phyloP scores from a whole-genome alignment of 1,140 invertebrate genomes.

The Diploscapter pachys region DNA sequence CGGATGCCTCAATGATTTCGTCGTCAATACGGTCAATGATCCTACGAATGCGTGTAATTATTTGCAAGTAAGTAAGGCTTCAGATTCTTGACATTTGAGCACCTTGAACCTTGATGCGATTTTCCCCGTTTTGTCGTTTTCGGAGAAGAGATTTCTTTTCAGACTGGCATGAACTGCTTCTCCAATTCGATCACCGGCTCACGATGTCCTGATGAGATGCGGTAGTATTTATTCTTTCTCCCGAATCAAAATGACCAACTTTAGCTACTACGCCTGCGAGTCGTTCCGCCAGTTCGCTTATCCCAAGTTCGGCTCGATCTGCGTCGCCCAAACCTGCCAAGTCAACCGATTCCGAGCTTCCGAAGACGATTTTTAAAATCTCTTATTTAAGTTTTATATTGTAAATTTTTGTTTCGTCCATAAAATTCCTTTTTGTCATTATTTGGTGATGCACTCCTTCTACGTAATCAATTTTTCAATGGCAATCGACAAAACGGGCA shows the following conservation, averaged over 20 bases:
- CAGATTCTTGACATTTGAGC: slow-evolving; percentile 13
- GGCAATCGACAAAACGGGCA: too few relatives aligned
- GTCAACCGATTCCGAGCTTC: too few relatives aligned
- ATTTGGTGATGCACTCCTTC: too few relatives aligned
- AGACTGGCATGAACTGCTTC: slow-evolving; percentile 25
- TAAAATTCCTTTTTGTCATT: too few relatives aligned
- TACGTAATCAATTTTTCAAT: too few relatives aligned
- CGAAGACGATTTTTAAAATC: too few relatives aligned
- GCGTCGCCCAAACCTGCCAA: too few relatives aligned
- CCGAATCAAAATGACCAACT: neutral
- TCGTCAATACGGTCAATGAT: slow-evolving; percentile 21
- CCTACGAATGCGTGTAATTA: slow-evolving; percentile 12
- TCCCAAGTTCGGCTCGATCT: too few relatives aligned
- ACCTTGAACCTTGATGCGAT: too few relatives aligned
- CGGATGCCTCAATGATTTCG: slow-evolving; percentile 26
- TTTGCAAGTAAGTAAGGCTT: neutral
- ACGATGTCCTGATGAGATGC: slow-evolving; percentile 12
- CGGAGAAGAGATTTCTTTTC: slow-evolving; percentile 2
- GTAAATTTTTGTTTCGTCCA: too few relatives aligned
- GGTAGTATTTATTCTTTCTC: neutral
- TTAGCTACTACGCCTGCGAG: slow-evolving; percentile 33
- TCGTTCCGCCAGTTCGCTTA: slow-evolving; percentile 34
- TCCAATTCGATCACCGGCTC: slow-evolving; percentile 10
- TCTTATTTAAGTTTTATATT: too few relatives aligned
- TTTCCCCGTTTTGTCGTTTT: too few relatives aligned